Evolutionary conservation across 2,888 invertebrate genomes (phyloP).

Genomic region (Mythimna vitellina): DNA sequence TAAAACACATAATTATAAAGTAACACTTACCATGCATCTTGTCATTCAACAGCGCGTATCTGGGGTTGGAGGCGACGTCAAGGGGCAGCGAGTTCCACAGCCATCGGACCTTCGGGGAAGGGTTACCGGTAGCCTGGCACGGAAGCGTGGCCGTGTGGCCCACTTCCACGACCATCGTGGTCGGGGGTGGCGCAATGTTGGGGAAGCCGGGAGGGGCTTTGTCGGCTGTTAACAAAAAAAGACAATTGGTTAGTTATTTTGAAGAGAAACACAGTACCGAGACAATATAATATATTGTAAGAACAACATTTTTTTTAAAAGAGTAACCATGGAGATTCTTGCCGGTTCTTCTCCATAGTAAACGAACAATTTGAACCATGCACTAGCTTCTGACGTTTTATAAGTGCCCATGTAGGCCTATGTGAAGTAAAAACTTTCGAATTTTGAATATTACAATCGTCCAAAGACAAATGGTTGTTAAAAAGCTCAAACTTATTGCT

Average conservation of each 20-base stretch:
- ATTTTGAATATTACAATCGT: no score
- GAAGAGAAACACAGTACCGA: no score
- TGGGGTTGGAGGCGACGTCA: conserved; percentile 94
- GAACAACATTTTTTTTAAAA: no score
- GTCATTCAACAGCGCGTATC: conserved; percentile 96
- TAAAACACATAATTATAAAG: background rate
- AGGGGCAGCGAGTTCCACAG: conserved; percentile 97
- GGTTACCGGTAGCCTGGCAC: conserved; percentile 97
- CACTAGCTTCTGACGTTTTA: no score
- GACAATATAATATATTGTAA: background rate
- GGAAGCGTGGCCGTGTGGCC: conserved; percentile 97
- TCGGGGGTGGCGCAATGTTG: conserved; percentile 94
- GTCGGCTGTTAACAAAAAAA: conserved; percentile 90
- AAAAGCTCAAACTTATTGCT: no score
- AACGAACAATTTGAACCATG: no score
- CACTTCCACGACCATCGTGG: conserved; percentile 98
- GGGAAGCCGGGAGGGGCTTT: conserved; percentile 98
- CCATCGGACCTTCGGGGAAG: conserved; percentile 96
- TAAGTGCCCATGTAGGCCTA: no score
- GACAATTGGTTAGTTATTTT: background rate
- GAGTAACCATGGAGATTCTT: no score
- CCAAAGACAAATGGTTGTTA: no score
- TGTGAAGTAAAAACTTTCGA: no score
- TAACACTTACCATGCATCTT: conserved; percentile 93
- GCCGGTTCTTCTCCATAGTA: no score